These are phyloP conservation scores for Tetrax tetrax DNA, from an alignment of 2,113 vertebrate species.

Conservation along the genomic window DNA sequence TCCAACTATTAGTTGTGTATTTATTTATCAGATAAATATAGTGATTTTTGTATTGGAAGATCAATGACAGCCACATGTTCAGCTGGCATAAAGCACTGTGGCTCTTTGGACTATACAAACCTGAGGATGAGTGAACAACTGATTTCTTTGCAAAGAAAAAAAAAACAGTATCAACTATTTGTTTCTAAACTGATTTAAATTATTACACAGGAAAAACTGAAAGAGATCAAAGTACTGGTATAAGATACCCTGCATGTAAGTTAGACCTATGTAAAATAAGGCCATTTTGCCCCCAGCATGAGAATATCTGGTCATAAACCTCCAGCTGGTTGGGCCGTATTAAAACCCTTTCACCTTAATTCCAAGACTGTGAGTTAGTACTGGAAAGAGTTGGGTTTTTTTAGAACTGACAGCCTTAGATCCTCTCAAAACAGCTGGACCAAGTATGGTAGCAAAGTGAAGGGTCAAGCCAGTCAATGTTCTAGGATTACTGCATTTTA, in stretches of 20 bases:
- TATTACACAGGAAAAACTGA: neutral
- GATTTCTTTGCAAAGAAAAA: neutral
- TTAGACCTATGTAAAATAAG: neutral
- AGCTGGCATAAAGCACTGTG: neutral
- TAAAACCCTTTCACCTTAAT: neutral
- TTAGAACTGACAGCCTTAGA: neutral
- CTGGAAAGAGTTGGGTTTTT: neutral
- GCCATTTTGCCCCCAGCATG: neutral
- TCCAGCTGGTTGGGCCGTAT: neutral
- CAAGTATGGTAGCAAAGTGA: neutral
- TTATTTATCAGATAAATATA: slow-evolving; percentile 5
- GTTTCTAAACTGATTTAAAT: neutral
- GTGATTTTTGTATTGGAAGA: neutral
- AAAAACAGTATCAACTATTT: neutral
- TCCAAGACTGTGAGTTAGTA: neutral
- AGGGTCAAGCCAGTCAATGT: neutral
- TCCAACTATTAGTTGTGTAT: neutral
- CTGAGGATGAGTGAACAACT: neutral
- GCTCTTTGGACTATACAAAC: neutral
- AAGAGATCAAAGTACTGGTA: neutral
- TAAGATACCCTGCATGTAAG: neutral
- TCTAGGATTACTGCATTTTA: neutral
- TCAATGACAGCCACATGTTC: neutral
- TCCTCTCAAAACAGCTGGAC: neutral
- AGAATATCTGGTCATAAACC: neutral